phyloP scores from a whole-genome alignment of 2,797 vertebrate genomes.

The Avahi laniger region DNA sequence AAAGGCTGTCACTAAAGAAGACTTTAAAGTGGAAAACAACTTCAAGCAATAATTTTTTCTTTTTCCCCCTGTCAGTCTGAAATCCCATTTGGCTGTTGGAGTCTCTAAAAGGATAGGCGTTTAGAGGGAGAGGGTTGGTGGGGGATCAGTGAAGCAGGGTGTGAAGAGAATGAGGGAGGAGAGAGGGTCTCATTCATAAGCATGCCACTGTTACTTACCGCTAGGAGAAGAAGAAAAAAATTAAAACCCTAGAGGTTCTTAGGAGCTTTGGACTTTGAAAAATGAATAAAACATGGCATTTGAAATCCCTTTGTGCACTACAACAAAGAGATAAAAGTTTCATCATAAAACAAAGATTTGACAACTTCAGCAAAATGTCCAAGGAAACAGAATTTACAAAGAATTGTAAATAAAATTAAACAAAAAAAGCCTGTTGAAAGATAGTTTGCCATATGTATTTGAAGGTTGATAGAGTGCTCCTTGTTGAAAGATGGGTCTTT shows the following conservation, averaged over 20 bases:
- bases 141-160: background rate
- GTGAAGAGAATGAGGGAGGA: accelerated
- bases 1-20: constrained; percentile 52
- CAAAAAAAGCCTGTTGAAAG: background rate
- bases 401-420: constrained; percentile 68
- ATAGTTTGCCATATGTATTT: constrained; percentile 67
- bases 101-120: constrained; percentile 56
- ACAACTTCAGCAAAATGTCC: constrained; percentile 80
- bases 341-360: constrained; percentile 76
- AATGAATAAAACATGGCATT: constrained; percentile 82
- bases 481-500: constrained; percentile 74
- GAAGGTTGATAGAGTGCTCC: constrained; percentile 75
- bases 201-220: constrained; percentile 49
- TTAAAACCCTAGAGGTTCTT: constrained; percentile 59
- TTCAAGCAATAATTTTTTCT: constrained; percentile 55
- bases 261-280: constrained; percentile 78
- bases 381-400: constrained; percentile 66
- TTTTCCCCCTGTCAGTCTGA: constrained; percentile 48
- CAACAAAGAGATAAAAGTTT: constrained; percentile 82
- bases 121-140: background rate
- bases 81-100: constrained; percentile 68
- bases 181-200: background rate
- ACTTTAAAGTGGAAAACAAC: constrained; percentile 70
- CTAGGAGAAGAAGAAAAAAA: background rate
- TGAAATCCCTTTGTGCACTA: constrained; percentile 79